Evolutionary conservation across 2,797 vertebrate species (phyloP), one percentile per base, ranked within the genome.

Genomic region (Malacoctenus gilli): DNA sequence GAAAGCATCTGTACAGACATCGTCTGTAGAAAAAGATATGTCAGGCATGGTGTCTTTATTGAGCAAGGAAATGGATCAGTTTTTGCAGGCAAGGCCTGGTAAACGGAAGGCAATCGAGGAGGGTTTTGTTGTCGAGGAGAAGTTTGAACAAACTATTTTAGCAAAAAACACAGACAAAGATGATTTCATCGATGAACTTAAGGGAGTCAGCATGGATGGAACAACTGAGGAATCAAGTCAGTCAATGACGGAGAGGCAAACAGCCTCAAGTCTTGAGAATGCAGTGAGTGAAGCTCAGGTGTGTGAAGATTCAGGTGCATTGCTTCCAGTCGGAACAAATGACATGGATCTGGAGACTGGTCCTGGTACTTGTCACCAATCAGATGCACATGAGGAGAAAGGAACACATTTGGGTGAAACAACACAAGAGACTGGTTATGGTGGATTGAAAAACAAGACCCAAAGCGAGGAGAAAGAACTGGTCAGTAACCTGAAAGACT

Each of bases 21-120:
- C 53, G n/a, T 31, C 16, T 15, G 8, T 28, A 44, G 38, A 22
- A 34, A 82, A 77, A 47, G 75, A 85, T 53, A 73, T 85, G 46
- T 79, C 80, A 65, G 77, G 78, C 3, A 68, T 83, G 63, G 8
- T 51, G 28, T 72, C 61, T 14, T 64, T 88, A 35, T 40, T 85
- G 55, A 73, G 12, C 34, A 68, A 18, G 39, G 75, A 83, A 25
- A 63, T 84, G 54, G 70, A 84, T 57, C 62, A 69, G 19, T 74
- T 40, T 59, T 25, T 84, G 8, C 20, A 71, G 64, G 37, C 20
- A 7, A 47, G 31, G 13, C 43, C 58, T 50, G 8, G 49, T 19
- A 38, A 1, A 56, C 13, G 21, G 34, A 30, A 34, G 32, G 31
- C 22, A 59, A 4, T 43, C 41, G 55, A 61, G 21, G 59, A 66